phyloP scores from a whole-genome alignment of 53 echinoderm and acorn worm genomes.

The Stichopus horrens region DNA sequence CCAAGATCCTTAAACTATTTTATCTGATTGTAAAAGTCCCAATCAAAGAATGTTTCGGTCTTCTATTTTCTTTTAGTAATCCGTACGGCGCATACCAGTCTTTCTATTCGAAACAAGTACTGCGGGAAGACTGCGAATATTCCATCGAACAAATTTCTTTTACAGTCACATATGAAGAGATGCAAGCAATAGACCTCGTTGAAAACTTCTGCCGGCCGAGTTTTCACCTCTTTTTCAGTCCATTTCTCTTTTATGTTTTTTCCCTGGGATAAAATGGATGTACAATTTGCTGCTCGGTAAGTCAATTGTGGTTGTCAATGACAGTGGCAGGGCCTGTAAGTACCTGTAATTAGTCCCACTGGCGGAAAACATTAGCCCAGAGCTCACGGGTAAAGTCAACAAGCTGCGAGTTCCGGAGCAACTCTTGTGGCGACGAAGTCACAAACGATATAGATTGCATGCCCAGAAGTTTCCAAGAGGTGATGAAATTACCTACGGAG shows the following conservation, averaged over 20 bases:
- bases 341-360: not conserved
- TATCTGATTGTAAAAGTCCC: no score
- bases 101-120: no score
- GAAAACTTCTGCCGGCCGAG: not conserved
- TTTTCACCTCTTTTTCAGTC: not conserved
- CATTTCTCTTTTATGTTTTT: not conserved
- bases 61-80: no score
- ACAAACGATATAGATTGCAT: not conserved
- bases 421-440: slow-evolving; percentile 7
- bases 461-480: not conserved
- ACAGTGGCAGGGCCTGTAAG: not conserved
- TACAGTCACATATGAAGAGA: no score
- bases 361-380: slow-evolving; percentile 14
- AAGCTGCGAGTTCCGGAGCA: not conserved
- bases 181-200: no score
- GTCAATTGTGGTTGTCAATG: not conserved
- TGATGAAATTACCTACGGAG: not conserved
- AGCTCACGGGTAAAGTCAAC: slow-evolving; percentile 3
- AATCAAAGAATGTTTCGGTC: no score
- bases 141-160: no score
- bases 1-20: no score
- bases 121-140: no score
- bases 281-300: not conserved
- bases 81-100: no score
- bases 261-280: not conserved